Conservation (phyloP, 2,888 invertebrate species). For the Tinea pellionella region DNA sequence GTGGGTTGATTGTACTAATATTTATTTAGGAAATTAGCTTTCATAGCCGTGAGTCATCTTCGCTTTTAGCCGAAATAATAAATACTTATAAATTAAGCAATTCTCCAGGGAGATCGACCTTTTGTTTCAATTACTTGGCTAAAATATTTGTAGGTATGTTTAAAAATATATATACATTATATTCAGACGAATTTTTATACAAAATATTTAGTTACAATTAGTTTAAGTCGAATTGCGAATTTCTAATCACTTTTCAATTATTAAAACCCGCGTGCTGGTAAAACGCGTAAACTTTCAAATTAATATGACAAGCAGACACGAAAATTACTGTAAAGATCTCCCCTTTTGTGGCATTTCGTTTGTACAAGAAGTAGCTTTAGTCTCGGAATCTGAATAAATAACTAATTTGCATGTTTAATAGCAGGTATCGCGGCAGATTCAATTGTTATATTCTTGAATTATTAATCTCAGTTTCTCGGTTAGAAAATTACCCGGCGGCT, state of each 20-base stretch:
- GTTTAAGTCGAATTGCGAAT: not conserved
- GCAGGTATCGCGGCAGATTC: slow-evolving; percentile 54
- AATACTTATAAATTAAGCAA: slow-evolving; percentile 60
- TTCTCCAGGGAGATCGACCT: slow-evolving; percentile 25
- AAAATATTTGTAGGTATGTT: not conserved
- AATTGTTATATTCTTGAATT: slow-evolving; percentile 54
- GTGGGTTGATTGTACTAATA: slow-evolving; percentile 56
- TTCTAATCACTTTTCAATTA: slow-evolving; percentile 8
- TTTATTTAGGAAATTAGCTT: slow-evolving; percentile 67
- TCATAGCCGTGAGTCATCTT: slow-evolving; percentile 37
- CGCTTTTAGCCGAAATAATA: slow-evolving; percentile 29
- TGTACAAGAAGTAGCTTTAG: slow-evolving; percentile 8
- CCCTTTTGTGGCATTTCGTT: slow-evolving; percentile 11
- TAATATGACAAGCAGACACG: slow-evolving; percentile 13
- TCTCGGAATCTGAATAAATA: slow-evolving; percentile 53
- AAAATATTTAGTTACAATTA: too few relatives aligned
- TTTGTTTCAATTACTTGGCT: not conserved
- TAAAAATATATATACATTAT: too few relatives aligned
- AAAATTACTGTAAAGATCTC: slow-evolving; percentile 11
- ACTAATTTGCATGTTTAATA: slow-evolving; percentile 65
- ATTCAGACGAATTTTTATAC: too few relatives aligned
- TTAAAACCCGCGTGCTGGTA: not conserved
- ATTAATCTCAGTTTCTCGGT: slow-evolving; percentile 38
- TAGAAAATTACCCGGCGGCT: slow-evolving; percentile 40
- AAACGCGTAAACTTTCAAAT: slow-evolving; percentile 11